phyloP scores from a whole-genome alignment of 2,797 vertebrate genomes.

The Malacoraja senta region DNA sequence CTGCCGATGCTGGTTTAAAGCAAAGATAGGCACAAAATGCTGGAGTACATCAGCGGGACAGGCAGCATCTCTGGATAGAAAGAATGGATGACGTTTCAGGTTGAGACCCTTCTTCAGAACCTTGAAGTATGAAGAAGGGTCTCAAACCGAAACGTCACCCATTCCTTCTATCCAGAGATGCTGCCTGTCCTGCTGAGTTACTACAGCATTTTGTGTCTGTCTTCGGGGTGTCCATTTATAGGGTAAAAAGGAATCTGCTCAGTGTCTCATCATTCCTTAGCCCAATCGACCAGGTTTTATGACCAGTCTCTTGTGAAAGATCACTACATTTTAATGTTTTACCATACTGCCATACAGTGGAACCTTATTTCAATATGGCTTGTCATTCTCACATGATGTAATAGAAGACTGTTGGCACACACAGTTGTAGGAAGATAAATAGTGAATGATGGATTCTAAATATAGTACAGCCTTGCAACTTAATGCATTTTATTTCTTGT shows the following conservation, averaged over 20 bases:
- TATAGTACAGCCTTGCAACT: constrained; percentile 10
- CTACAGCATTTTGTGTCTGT: no score
- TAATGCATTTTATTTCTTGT: constrained; percentile 10
- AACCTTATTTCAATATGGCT: background rate
- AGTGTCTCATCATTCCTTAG: background rate
- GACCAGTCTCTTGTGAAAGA: background rate
- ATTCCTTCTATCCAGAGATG: no score
- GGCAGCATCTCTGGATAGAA: no score
- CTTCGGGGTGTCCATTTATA: no score
- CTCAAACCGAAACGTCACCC: no score
- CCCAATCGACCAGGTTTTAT: background rate
- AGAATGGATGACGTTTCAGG: no score
- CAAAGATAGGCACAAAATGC: no score
- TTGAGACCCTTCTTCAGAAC: no score
- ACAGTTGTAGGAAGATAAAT: constrained; percentile 4
- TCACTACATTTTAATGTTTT: background rate
- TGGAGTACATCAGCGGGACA: no score
- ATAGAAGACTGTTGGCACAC: background rate
- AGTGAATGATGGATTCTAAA: background rate
- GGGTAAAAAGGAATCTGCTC: background rate
- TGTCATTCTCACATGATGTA: background rate
- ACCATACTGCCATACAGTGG: background rate
- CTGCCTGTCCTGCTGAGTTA: no score
- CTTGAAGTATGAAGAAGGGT: no score
- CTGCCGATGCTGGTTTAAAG: no score